phyloP scores from a whole-genome alignment of 2,113 vertebrate species.

The Callionymus lyra region DNA sequence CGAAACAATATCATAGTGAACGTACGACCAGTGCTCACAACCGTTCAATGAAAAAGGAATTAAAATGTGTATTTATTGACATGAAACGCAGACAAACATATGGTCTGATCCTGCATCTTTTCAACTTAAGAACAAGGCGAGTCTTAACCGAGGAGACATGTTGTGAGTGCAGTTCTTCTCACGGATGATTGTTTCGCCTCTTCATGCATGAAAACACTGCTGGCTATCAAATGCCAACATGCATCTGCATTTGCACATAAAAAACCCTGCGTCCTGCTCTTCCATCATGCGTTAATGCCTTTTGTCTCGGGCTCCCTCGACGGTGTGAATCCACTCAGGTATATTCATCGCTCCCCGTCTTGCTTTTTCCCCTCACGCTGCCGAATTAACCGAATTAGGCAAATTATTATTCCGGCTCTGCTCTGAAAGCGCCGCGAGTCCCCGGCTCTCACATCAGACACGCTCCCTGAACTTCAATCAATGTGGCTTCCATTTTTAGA shows the following conservation, averaged over 20 bases:
- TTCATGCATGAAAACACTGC: conserved; percentile 25
- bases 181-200: conserved; percentile 19
- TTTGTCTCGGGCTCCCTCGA: neutral
- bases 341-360: neutral
- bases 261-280: conserved; percentile 7
- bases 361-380: neutral
- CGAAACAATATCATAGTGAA: no score
- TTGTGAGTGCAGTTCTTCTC: conserved; percentile 14
- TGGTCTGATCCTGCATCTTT: no score
- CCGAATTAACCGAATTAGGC: conserved; percentile 11
- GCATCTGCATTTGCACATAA: conserved; percentile 22
- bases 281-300: neutral
- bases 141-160: no score
- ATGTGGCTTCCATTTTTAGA: conserved; percentile 40
- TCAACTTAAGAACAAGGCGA: no score
- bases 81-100: no score
- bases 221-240: conserved; percentile 36
- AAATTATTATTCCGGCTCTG: conserved; percentile 1
- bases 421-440: conserved; percentile 2
- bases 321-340: neutral
- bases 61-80: no score
- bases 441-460: conserved; percentile 10
- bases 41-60: no score
- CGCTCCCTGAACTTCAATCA: conserved; percentile 28
- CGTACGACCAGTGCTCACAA: no score